Base-by-base conservation (phyloP, 2,888 invertebrate genomes). In the Diaprepes abbreviatus region DNA sequence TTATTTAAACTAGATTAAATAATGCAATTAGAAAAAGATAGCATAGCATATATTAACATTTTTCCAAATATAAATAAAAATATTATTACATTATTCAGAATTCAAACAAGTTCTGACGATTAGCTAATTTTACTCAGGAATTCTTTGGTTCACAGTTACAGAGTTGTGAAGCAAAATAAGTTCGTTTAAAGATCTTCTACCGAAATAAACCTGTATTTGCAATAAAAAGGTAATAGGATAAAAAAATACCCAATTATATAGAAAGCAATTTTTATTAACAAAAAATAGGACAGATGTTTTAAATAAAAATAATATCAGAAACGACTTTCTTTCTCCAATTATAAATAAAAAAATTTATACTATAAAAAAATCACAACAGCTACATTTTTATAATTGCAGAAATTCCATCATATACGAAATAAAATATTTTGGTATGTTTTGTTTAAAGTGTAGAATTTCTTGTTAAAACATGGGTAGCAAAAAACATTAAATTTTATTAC, bases 251-350 rank as follows among this genome's bases (percentile, higher is more conserved):
- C 3, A 24, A 24, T 19, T 43, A 1, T 65, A 57, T 52, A 58
- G 58, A 66, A 59, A 66, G 59, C 66, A 59, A 36, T 31, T 59
- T 66, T 68, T 57, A 62, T 68, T 68, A 68, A 63, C 68, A 59
- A 62, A 68, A 68, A 63, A 64, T 54, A 55, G 31, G 50, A 54
- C 54, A 54, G 50, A 45, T 57, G 45, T 55, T 21, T 24, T 24
- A 54, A 40, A 40, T n/a, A 57, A 45, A 65, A 58, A 21, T 66
- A 66, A 66, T 66, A 58, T 58, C 57, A 45, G 24, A 24, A 28
- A 58, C 36, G 58, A 66, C 28, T 66, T 57, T 58, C 65, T 58
- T 31, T 58, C 65, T 58, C 38, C 65, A 66, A 66, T 66, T 66
- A 66, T 33, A 48, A 45, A 10, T 1, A 19, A 33, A n/a, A n/a